Percentiles rank a stretch among this genome's conserved stretches.
Conservation (phyloP, 2,113 vertebrate genomes). For the Danionella cerebrum region DNA sequence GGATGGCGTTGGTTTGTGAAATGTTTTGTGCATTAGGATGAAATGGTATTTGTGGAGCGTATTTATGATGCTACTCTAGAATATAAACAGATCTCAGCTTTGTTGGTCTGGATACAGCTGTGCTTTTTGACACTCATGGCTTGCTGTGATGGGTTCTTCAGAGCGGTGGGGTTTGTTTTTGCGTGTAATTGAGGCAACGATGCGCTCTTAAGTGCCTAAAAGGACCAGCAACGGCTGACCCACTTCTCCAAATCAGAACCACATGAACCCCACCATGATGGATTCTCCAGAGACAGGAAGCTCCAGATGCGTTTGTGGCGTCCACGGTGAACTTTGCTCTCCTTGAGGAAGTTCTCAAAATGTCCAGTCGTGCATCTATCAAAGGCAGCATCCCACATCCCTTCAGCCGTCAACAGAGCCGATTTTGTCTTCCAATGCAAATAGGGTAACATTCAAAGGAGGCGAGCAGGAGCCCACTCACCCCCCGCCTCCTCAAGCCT, state of each 20-base stretch:
- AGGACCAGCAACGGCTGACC: slow-evolving; percentile 25
- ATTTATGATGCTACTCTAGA: too few species aligned
- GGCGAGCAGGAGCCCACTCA: background rate
- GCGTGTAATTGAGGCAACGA: background rate
- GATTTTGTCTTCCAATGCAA: slow-evolving; percentile 58
- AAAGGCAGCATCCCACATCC: slow-evolving; percentile 46
- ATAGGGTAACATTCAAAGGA: slow-evolving; percentile 52
- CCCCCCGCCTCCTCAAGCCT: slow-evolving; percentile 32
- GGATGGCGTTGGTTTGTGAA: too few species aligned
- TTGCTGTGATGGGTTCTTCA: background rate
- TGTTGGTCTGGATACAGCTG: too few species aligned
- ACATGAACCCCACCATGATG: too few species aligned
- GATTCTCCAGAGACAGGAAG: too few species aligned
- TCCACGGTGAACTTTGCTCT: slow-evolving; percentile 37
- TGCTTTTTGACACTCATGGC: too few species aligned
- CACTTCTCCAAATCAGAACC: slow-evolving; percentile 25
- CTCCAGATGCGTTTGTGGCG: background rate
- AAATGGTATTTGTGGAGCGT: background rate
- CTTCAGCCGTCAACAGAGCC: slow-evolving; percentile 44
- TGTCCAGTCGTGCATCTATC: slow-evolving; percentile 34
- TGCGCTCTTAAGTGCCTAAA: slow-evolving; percentile 17
- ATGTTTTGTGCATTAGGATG: too few species aligned
- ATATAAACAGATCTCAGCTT: too few species aligned
- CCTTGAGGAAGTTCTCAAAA: slow-evolving; percentile 52
- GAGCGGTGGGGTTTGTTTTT: background rate